These are phyloP conservation scores for Cephus sareptanus DNA, from an alignment of 2,888 invertebrate species.

Conservation along the genomic window DNA sequence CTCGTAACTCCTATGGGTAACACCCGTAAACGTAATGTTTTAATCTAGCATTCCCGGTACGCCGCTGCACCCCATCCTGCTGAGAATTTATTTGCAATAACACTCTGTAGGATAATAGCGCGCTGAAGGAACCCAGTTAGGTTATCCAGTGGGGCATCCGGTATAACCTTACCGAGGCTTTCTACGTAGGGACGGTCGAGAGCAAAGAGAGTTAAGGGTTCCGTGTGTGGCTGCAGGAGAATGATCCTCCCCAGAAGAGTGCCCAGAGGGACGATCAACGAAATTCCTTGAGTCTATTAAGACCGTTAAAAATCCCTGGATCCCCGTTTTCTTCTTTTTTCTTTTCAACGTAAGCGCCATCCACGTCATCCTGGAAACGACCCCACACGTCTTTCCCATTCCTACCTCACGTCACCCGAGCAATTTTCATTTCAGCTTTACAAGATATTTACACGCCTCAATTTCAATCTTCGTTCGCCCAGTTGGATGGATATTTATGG, in stretches of 20 bases:
- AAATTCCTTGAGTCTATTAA: slow-evolving; percentile 17
- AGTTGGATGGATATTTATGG: no score
- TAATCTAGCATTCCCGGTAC: slow-evolving; percentile 21
- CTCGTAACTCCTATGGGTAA: slow-evolving; percentile 1
- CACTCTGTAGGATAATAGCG: slow-evolving; percentile 22
- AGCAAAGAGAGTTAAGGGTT: no score
- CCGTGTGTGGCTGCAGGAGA: neutral
- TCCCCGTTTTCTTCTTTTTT: no score
- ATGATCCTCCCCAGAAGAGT: slow-evolving; percentile 17
- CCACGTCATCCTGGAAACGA: no score
- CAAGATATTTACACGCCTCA: no score
- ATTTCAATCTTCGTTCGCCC: no score
- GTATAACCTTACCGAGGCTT: neutral
- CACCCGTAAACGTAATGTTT: slow-evolving; percentile 22
- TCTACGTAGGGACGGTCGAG: no score
- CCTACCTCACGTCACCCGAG: no score
- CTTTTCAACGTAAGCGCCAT: no score
- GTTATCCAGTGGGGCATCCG: no score
- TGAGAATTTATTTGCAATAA: slow-evolving; percentile 26
- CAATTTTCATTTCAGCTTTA: no score
- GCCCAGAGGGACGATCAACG: slow-evolving; percentile 22
- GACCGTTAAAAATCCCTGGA: slow-evolving; percentile 18
- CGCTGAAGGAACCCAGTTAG: slow-evolving; percentile 5
- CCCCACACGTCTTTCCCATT: no score
- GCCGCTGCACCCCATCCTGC: slow-evolving; percentile 11